phyloP scores from a whole-genome alignment of 2,888 invertebrate species.

The Lysandra bellargus region DNA sequence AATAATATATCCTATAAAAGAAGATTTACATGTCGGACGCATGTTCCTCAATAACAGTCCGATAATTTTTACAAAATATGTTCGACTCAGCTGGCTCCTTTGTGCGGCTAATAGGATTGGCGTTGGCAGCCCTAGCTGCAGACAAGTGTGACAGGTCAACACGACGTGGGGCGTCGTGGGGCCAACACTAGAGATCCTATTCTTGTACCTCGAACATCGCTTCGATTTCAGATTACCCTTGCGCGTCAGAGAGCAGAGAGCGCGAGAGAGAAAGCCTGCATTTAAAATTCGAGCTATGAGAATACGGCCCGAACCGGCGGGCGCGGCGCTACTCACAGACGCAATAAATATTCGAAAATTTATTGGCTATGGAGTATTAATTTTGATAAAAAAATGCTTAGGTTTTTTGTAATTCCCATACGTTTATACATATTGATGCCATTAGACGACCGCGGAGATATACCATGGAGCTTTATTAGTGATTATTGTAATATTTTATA shows the following conservation, averaged over 20 bases:
- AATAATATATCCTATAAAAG: no score
- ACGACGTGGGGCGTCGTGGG: slow-evolving; percentile 11
- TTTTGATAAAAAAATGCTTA: slow-evolving; percentile 17
- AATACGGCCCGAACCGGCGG: background rate
- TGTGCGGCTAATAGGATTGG: background rate
- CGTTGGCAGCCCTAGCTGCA: background rate
- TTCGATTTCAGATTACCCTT: background rate
- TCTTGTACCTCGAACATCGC: background rate
- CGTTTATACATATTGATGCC: slow-evolving; percentile 31
- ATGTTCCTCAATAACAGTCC: no score
- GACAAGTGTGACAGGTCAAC: slow-evolving; percentile 21
- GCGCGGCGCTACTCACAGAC: slow-evolving; percentile 16
- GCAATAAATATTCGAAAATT: slow-evolving; percentile 1
- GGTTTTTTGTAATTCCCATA: slow-evolving; percentile 11
- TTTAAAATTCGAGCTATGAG: background rate
- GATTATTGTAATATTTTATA: background rate
- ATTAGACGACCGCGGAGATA: slow-evolving; percentile 27
- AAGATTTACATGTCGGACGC: no score
- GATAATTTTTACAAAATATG: no score
- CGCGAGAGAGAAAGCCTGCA: background rate
- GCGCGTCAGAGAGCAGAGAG: background rate
- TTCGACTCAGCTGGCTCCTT: no score
- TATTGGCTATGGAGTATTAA: slow-evolving; percentile 7
- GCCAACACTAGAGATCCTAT: background rate
- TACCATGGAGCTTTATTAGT: slow-evolving; percentile 4